These are phyloP conservation scores for Actias luna DNA, from an alignment of 2,888 invertebrate species.

Conservation along the genomic window DNA sequence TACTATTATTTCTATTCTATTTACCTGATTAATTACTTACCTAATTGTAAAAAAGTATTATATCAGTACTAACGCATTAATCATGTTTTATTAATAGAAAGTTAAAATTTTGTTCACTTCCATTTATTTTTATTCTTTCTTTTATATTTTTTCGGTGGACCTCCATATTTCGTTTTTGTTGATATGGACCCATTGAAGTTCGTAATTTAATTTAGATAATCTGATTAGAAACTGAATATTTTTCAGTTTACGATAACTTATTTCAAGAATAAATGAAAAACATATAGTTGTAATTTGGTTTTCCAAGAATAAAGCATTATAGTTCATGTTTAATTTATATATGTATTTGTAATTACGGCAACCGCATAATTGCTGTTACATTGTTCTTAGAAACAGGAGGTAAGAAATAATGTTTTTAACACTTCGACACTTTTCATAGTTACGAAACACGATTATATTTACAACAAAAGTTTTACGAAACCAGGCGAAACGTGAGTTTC, in stretches of 20 bases:
- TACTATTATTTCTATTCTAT: too few relatives aligned
- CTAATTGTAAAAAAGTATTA: too few relatives aligned
- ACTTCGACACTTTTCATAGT: constrained; percentile 33
- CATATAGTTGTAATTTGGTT: not conserved
- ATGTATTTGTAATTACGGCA: constrained; percentile 40
- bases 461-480: constrained; percentile 15
- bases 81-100: too few relatives aligned
- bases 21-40: too few relatives aligned
- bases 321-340: not conserved
- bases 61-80: too few relatives aligned
- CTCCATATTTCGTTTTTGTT: too few relatives aligned
- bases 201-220: too few relatives aligned
- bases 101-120: too few relatives aligned
- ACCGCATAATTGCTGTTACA: constrained; percentile 38
- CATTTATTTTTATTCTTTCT: too few relatives aligned
- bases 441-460: constrained; percentile 23
- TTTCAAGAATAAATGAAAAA: not conserved
- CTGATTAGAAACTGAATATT: not conserved
- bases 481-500: constrained; percentile 2
- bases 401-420: constrained; percentile 25
- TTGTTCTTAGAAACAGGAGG: constrained; percentile 34
- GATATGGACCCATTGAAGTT: too few relatives aligned
- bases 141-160: too few relatives aligned
- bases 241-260: not conserved
- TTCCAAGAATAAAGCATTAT: not conserved